Percentiles rank a stretch among this genome's conserved stretches.
Evolutionary conservation across 1,140 invertebrate species (phyloP).

Genomic region (Tetramorium alpestre): DNA sequence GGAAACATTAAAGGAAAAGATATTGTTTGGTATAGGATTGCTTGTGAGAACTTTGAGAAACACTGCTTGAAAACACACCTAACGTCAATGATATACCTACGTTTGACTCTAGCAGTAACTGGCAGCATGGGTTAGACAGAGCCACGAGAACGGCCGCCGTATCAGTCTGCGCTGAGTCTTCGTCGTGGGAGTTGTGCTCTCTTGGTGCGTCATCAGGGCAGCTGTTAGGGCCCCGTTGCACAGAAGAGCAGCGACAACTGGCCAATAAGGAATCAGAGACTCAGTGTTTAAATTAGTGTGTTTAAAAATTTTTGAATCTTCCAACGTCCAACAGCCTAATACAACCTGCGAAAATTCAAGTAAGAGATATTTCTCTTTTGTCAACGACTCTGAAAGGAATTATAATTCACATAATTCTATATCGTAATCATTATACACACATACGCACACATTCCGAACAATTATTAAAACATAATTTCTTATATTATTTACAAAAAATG

Average conservation of each 20-base stretch:
- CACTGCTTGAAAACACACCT: constrained; percentile 1
- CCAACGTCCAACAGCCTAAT: constrained; percentile 6
- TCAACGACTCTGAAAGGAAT: neutral
- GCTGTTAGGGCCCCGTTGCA: constrained; percentile 22
- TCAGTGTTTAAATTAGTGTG: constrained; percentile 59
- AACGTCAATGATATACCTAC: constrained; percentile 49
- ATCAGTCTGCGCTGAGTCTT: constrained; percentile 70
- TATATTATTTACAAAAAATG: neutral
- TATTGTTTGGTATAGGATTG: neutral
- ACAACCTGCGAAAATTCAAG: constrained; percentile 56
- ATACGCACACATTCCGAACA: neutral
- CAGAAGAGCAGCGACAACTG: constrained; percentile 65
- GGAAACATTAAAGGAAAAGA: neutral
- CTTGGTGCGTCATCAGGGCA: constrained; percentile 66
- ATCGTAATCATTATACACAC: neutral
- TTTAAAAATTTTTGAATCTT: neutral
- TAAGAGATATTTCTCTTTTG: constrained; percentile 29
- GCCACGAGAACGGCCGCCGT: constrained; percentile 55
- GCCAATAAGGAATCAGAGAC: neutral
- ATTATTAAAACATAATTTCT: neutral
- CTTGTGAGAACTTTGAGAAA: neutral
- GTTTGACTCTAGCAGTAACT: constrained; percentile 59
- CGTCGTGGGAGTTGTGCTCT: constrained; percentile 70
- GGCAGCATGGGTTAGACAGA: constrained; percentile 66
- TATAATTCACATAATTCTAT: neutral